A percentile compares a stretch with the other conserved stretches of the same genome.
phyloP scores from a whole-genome alignment of 2,888 invertebrate genomes.

The Aphidoletes aphidimyza region DNA sequence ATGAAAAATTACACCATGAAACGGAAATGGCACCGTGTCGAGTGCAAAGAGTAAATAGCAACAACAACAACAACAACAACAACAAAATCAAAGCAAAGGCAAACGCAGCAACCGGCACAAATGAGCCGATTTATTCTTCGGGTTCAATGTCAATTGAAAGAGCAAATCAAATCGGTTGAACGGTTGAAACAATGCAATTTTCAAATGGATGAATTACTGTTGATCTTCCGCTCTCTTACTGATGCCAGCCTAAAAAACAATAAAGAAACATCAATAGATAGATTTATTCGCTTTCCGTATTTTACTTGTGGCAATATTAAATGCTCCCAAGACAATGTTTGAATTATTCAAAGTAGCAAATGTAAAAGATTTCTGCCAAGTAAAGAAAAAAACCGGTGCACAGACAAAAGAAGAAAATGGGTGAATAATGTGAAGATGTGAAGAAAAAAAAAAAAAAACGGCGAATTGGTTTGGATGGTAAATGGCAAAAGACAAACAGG shows the following conservation, averaged over 20 bases:
- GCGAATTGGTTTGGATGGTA: background rate
- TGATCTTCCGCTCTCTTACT: no score
- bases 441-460: background rate
- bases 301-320: constrained; percentile 1
- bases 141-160: background rate
- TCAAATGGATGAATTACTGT: no score
- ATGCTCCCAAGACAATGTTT: background rate
- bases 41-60: no score
- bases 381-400: no score
- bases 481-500: constrained; percentile 21
- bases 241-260: no score
- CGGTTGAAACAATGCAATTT: background rate
- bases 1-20: background rate
- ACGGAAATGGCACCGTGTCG: background rate
- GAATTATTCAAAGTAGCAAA: background rate
- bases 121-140: background rate
- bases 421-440: no score
- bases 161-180: background rate
- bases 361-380: no score
- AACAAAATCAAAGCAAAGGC: no score
- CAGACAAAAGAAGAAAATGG: background rate
- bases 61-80: no score
- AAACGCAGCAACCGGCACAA: background rate
- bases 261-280: constrained; percentile 40
- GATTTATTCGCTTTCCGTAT: background rate